These are phyloP conservation scores for Brachionus rotundiformis DNA, from an alignment of 1,140 invertebrate species.

Conservation along the genomic window DNA sequence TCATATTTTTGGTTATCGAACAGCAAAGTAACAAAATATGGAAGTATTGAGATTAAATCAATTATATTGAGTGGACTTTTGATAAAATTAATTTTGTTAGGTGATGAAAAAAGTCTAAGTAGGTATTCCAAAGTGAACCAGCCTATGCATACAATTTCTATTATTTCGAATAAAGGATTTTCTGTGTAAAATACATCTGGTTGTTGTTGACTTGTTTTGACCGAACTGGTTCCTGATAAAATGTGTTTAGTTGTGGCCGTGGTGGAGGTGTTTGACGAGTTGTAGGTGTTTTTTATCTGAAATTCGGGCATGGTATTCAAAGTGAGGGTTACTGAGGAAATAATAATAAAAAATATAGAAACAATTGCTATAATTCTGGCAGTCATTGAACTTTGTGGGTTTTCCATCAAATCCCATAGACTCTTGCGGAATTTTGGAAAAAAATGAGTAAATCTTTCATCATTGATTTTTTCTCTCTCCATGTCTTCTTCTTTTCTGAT, in stretches of 20 bases:
- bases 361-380: constrained; percentile 98
- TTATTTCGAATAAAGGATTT: constrained; percentile 60
- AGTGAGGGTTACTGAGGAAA: constrained; percentile 99
- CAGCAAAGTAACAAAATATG: constrained; percentile 96
- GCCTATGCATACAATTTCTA: constrained; percentile 63
- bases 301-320: constrained; percentile 55
- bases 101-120: constrained; percentile 84
- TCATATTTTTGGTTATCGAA: constrained; percentile 67
- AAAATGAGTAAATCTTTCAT: constrained; percentile 73
- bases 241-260: constrained; percentile 88
- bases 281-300: constrained; percentile 5
- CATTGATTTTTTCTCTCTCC: constrained; percentile 72
- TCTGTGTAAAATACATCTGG: not conserved
- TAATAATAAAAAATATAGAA: constrained; percentile 91
- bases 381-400: constrained; percentile 97
- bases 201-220: constrained; percentile 79
- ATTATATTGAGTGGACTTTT: constrained; percentile 97
- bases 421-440: constrained; percentile 78
- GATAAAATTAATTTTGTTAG: constrained; percentile 94
- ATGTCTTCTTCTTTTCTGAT: constrained; percentile 55
- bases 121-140: constrained; percentile 98
- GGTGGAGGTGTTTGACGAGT: not conserved
- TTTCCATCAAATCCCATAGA: constrained; percentile 98
- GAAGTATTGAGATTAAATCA: constrained; percentile 97
- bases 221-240: constrained; percentile 98